These are phyloP conservation scores for Drosophila tristis DNA, from an alignment of 1,140 invertebrate genomes.

Conservation along the genomic window DNA sequence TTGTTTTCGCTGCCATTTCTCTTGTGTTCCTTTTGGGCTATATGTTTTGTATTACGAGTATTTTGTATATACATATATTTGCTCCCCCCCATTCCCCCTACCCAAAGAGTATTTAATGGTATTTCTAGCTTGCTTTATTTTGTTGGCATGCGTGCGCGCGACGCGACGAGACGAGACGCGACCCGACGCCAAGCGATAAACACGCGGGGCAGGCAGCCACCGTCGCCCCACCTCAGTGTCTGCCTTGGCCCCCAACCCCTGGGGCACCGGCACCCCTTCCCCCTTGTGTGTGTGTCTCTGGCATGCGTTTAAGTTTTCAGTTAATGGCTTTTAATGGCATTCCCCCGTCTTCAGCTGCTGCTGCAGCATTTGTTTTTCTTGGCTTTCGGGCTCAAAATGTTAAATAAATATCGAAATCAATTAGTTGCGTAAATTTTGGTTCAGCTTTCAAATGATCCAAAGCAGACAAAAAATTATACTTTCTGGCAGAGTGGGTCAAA, in stretches of 20 bases:
- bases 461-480: neutral
- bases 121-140: conserved; percentile 80
- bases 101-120: conserved; percentile 68
- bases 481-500: too few relatives aligned
- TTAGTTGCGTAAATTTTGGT: conserved; percentile 72
- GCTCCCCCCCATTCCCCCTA: conserved; percentile 14
- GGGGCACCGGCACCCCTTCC: conserved; percentile 4
- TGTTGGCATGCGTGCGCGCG: conserved; percentile 72
- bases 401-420: conserved; percentile 77
- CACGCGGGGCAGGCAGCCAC: conserved; percentile 53
- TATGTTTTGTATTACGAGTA: conserved; percentile 56
- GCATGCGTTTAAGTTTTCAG: conserved; percentile 82
- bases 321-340: conserved; percentile 81
- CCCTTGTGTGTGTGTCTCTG: conserved; percentile 45
- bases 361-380: conserved; percentile 42
- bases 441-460: conserved; percentile 35
- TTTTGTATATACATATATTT: conserved; percentile 35
- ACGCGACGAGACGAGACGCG: conserved; percentile 13
- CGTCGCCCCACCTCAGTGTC: conserved; percentile 29
- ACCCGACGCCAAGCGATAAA: conserved; percentile 74
- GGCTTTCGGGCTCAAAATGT: conserved; percentile 57
- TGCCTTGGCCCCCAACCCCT: conserved; percentile 4
- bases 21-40: conserved; percentile 22
- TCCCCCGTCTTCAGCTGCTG: conserved; percentile 34
- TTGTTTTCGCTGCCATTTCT: conserved; percentile 39